These are phyloP conservation scores for Ardeotis arabs DNA, from an alignment of 2,113 vertebrate species.

Conservation along the genomic window DNA sequence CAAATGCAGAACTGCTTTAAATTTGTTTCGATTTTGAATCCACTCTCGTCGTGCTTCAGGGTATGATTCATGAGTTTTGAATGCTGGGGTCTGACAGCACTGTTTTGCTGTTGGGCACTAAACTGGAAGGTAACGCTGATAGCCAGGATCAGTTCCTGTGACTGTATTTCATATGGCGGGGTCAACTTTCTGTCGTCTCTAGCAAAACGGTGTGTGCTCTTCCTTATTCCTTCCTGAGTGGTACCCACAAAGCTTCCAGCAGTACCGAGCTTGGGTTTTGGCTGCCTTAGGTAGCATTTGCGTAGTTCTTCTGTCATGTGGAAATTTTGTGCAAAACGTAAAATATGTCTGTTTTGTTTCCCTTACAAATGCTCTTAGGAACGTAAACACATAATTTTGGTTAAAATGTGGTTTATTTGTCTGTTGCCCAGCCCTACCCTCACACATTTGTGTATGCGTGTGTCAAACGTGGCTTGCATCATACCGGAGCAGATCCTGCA, in stretches of 20 bases:
- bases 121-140: background rate
- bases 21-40: background rate
- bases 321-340: constrained; percentile 50
- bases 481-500: background rate
- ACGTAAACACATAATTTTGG: constrained; percentile 64
- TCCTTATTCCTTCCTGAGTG: background rate
- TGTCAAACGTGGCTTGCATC: background rate
- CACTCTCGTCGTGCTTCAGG: background rate
- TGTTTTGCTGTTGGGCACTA: background rate
- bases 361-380: constrained; percentile 58
- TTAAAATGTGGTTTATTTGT: constrained; percentile 56
- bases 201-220: background rate
- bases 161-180: rapidly evolving
- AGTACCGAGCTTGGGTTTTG: background rate
- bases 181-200: background rate
- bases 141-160: background rate
- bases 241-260: background rate
- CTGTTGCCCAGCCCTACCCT: background rate
- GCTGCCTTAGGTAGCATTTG: constrained; percentile 12
- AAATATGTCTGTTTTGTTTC: constrained; percentile 54
- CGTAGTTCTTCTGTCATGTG: background rate
- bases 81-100: rapidly evolving
- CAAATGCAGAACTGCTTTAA: background rate
- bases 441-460: background rate
- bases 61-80: background rate